Evolutionary conservation across 2,888 invertebrate genomes (phyloP).

Genomic region (Chrysolina haemoptera): DNA sequence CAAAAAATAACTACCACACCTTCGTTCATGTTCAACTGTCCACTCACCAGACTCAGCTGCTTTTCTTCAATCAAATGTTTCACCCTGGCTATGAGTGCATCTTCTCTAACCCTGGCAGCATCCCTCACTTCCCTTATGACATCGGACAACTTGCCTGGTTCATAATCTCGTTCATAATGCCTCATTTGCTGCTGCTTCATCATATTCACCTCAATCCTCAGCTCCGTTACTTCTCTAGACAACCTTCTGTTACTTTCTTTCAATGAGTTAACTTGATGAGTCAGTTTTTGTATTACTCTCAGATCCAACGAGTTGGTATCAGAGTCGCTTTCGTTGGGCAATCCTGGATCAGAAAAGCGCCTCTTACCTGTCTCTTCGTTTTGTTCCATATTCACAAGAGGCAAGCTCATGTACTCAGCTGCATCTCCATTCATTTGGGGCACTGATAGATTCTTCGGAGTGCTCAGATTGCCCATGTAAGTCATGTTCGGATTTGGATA

Average conservation of each 20-base stretch:
- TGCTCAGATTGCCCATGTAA: constrained; percentile 54
- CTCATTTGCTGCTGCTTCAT: constrained; percentile 64
- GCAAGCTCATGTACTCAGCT: constrained; percentile 77
- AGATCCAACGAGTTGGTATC: constrained; percentile 74
- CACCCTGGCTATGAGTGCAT: constrained; percentile 77
- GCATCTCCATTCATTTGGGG: constrained; percentile 50
- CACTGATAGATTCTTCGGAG: constrained; percentile 51
- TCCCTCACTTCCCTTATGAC: constrained; percentile 82
- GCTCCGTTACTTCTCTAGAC: constrained; percentile 82
- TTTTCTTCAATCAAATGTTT: constrained; percentile 76
- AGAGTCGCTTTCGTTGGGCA: constrained; percentile 69
- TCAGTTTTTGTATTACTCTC: constrained; percentile 75
- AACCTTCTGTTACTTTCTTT: constrained; percentile 83
- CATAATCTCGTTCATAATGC: constrained; percentile 71
- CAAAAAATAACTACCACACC: too few species aligned
- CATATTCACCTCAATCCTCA: constrained; percentile 75
- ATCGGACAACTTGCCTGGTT: constrained; percentile 82
- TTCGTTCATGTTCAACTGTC: background rate
- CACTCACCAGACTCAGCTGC: constrained; percentile 68
- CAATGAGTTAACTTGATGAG: constrained; percentile 81
- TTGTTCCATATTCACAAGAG: constrained; percentile 78
- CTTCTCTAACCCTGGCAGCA: constrained; percentile 80
- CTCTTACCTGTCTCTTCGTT: constrained; percentile 71
- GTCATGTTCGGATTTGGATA: constrained; percentile 61
- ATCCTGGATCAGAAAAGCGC: constrained; percentile 80